phyloP scores from a whole-genome alignment of 2,888 invertebrate species.

The Meghimatium bilineatum region DNA sequence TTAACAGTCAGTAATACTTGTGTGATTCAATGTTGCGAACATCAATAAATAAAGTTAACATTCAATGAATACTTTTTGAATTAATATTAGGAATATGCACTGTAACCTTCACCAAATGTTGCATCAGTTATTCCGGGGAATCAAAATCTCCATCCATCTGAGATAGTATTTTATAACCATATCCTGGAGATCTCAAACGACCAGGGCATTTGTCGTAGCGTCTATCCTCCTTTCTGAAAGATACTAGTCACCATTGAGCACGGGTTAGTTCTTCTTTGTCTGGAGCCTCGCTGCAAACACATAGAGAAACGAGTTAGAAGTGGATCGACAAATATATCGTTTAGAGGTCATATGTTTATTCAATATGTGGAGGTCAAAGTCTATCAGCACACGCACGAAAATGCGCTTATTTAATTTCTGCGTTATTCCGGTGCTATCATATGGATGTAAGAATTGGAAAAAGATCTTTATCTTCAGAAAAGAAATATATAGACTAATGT shows the following conservation, averaged over 20 bases:
- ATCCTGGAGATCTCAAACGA: neutral
- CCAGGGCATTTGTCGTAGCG: neutral
- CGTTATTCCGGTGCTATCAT: no score
- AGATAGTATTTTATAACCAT: constrained; percentile 12
- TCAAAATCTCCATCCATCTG: neutral
- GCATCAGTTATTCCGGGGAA: neutral
- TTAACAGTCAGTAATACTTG: neutral
- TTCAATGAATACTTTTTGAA: no score
- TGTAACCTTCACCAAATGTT: neutral
- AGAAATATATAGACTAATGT: no score
- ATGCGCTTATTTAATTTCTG: no score
- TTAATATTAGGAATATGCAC: neutral
- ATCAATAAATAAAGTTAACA: neutral
- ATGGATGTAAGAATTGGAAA: no score
- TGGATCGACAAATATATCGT: no score
- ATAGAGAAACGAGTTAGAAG: neutral
- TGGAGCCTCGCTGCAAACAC: constrained; percentile 12
- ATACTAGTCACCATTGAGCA: constrained; percentile 32
- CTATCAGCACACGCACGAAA: no score
- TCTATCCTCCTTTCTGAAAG: neutral
- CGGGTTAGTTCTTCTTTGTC: constrained; percentile 10
- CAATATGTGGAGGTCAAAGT: no score
- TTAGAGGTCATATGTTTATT: no score
- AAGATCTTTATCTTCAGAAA: no score
- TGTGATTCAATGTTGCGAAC: neutral